Evolutionary conservation across 2,888 invertebrate species (phyloP).

Genomic region (Salticus scenicus): DNA sequence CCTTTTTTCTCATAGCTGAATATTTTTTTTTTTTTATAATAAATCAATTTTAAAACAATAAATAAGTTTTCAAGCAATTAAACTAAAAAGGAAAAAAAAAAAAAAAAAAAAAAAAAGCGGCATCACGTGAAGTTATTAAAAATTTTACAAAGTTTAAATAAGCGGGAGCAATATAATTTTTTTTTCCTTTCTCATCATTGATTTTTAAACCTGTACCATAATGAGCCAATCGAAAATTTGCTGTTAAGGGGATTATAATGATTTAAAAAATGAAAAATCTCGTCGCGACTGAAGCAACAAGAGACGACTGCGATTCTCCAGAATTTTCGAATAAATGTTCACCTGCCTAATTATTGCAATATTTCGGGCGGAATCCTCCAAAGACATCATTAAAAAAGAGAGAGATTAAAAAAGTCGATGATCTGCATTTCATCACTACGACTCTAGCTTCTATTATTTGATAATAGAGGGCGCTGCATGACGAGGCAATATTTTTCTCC

Average conservation of each 20-base stretch:
- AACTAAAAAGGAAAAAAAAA: not conserved
- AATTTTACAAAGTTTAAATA: not conserved
- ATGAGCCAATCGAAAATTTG: not conserved
- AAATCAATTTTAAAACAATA: not conserved
- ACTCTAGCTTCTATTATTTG: slow-evolving; percentile 26
- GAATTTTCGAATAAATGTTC: slow-evolving; percentile 13
- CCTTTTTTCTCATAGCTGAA: too few relatives aligned
- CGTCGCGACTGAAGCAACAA: not conserved
- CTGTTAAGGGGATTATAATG: slow-evolving; percentile 3
- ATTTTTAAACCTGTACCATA: not conserved
- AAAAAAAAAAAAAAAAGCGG: not conserved
- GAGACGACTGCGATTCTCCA: not conserved
- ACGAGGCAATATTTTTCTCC: slow-evolving; percentile 5
- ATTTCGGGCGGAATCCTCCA: slow-evolving; percentile 15
- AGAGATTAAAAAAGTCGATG: slow-evolving; percentile 55
- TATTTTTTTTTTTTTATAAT: too few relatives aligned
- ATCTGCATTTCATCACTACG: slow-evolving; percentile 4
- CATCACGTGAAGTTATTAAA: not conserved
- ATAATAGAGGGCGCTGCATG: slow-evolving; percentile 55
- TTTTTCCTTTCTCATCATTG: not conserved
- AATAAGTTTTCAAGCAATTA: not conserved
- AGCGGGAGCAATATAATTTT: not conserved
- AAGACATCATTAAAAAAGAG: slow-evolving; percentile 50
- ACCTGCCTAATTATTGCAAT: slow-evolving; percentile 19
- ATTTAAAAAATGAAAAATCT: not conserved